Evolutionary conservation across 1,140 invertebrate species (phyloP).

Genomic region (Drosophila takahashii): DNA sequence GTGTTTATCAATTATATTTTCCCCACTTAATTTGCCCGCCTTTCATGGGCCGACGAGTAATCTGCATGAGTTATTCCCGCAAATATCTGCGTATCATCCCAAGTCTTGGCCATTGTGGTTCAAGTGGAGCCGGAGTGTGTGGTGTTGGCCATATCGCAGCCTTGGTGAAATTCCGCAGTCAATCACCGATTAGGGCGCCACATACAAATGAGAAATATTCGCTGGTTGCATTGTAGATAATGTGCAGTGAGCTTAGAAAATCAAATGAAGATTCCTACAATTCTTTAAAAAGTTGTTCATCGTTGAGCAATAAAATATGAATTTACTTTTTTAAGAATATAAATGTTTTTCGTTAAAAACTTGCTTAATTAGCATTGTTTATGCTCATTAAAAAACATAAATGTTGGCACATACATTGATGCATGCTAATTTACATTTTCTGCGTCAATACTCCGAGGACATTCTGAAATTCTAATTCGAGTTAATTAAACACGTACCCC

Average conservation of each 20-base stretch:
- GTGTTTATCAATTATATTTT: slow-evolving; percentile 81
- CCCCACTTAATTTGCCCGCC: slow-evolving; percentile 69
- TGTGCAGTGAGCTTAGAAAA: neutral
- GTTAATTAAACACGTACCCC: slow-evolving; percentile 69
- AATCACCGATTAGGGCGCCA: slow-evolving; percentile 48
- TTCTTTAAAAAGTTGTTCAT: too few species aligned
- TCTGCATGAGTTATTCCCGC: slow-evolving; percentile 76
- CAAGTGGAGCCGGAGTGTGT: slow-evolving; percentile 20
- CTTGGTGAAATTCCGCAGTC: slow-evolving; percentile 44
- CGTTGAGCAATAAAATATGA: neutral
- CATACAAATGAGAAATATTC: slow-evolving; percentile 46
- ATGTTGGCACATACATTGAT: neutral
- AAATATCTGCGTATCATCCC: slow-evolving; percentile 62
- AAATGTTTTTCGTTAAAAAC: neutral
- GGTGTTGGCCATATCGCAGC: slow-evolving; percentile 38
- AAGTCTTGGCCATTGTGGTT: slow-evolving; percentile 25
- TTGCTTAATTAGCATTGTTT: slow-evolving; percentile 11
- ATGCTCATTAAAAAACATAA: slow-evolving; percentile 45
- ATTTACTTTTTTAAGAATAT: neutral
- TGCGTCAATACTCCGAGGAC: slow-evolving; percentile 22
- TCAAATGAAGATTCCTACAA: neutral
- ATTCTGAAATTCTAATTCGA: slow-evolving; percentile 74
- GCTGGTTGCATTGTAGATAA: slow-evolving; percentile 37
- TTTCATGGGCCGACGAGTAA: slow-evolving; percentile 63
- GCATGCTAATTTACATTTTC: slow-evolving; percentile 35